Evolutionary conservation across 1,140 invertebrate genomes (phyloP).

Genomic region (Lordiphosa clarofinis): DNA sequence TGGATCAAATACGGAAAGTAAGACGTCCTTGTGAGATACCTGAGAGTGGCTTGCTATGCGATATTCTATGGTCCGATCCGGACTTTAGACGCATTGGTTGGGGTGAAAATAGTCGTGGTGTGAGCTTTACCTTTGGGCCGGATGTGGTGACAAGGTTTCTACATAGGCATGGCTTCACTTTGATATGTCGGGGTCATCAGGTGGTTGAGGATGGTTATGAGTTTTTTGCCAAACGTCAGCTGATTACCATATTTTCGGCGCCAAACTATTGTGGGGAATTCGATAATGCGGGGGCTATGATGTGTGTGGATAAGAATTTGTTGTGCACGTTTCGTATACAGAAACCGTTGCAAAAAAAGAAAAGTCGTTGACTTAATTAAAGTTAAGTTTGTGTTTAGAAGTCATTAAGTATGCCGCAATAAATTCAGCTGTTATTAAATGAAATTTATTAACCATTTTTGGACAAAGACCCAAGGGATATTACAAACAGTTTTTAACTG

Average conservation of each 20-base stretch:
- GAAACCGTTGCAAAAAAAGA: slow-evolving; percentile 8
- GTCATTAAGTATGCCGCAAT: too few species aligned
- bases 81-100: slow-evolving; percentile 92
- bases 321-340: slow-evolving; percentile 93
- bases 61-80: slow-evolving; percentile 98
- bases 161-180: slow-evolving; percentile 94
- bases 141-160: slow-evolving; percentile 95
- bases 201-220: slow-evolving; percentile 99
- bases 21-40: slow-evolving; percentile 95
- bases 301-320: slow-evolving; percentile 98
- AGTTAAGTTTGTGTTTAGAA: not conserved
- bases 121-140: slow-evolving; percentile 95
- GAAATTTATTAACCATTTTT: too few species aligned
- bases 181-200: slow-evolving; percentile 98
- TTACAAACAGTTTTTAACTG: too few species aligned
- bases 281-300: slow-evolving; percentile 98
- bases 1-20: slow-evolving; percentile 93
- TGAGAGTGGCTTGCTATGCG: slow-evolving; percentile 95
- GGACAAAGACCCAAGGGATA: too few species aligned
- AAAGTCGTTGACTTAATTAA: not conserved
- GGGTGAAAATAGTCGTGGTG: slow-evolving; percentile 96
- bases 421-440: too few species aligned
- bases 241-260: slow-evolving; percentile 96
- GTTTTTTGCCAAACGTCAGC: slow-evolving; percentile 97
- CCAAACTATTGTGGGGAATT: slow-evolving; percentile 96